A percentile compares a stretch with the other conserved stretches of the same genome.
Conservation (phyloP, 1,140 invertebrate genomes). For the Drosophila nasuta region DNA sequence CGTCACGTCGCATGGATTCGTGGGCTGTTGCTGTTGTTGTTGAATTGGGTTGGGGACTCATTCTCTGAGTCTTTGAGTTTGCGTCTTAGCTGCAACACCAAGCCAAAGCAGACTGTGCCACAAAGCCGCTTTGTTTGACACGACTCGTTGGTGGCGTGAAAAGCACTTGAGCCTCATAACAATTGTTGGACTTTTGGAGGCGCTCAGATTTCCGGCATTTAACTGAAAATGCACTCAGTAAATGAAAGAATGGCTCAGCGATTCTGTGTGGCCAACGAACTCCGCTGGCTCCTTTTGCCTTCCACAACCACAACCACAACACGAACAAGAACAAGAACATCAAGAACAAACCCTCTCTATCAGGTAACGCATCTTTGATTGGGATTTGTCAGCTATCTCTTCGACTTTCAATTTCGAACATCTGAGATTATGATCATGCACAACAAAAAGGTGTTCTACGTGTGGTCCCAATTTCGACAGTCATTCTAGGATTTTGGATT, state of each 20-base stretch:
- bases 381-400: constrained; percentile 17
- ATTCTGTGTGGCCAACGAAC: constrained; percentile 19
- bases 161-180: constrained; percentile 70
- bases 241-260: constrained; percentile 25
- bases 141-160: constrained; percentile 62
- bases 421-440: constrained; percentile 18
- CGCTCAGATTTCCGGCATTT: constrained; percentile 54
- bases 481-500: not conserved
- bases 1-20: constrained; percentile 48
- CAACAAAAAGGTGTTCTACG: constrained; percentile 22
- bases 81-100: constrained; percentile 10
- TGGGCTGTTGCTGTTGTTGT: constrained; percentile 16
- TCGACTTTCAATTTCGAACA: constrained; percentile 31
- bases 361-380: constrained; percentile 25
- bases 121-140: constrained; percentile 59
- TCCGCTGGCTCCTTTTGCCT: not conserved
- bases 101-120: constrained; percentile 13
- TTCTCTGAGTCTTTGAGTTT: not conserved
- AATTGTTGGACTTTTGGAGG: constrained; percentile 47
- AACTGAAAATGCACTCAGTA: constrained; percentile 53
- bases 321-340: not conserved
- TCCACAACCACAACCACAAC: too few species aligned
- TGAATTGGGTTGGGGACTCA: not conserved
- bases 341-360: not conserved
- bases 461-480: constrained; percentile 41